Conservation (phyloP, 2,888 invertebrate species). For the Mycalesis mineus region DNA sequence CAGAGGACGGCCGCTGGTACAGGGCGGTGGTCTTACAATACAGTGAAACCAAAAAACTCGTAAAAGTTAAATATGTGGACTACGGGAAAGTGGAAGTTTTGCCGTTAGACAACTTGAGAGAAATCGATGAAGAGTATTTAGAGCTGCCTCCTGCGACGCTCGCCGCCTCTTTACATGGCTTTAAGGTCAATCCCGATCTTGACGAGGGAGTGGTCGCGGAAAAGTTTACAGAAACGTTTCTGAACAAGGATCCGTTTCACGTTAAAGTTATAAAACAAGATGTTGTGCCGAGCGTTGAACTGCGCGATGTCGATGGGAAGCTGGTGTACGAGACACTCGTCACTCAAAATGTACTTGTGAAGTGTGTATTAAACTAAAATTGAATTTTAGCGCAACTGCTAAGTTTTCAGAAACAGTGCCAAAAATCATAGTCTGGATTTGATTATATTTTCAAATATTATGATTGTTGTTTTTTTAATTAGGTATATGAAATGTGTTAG, state of each 20-base stretch:
- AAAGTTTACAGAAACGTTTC: constrained; percentile 45
- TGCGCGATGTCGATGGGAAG: constrained; percentile 45
- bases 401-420: neutral
- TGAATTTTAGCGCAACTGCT: neutral
- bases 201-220: constrained; percentile 48
- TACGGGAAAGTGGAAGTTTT: constrained; percentile 83
- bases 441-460: neutral
- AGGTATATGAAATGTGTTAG: too few relatives aligned
- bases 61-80: constrained; percentile 85
- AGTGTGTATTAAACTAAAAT: constrained; percentile 1
- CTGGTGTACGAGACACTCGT: constrained; percentile 54
- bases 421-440: neutral
- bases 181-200: constrained; percentile 49
- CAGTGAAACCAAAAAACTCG: constrained; percentile 53
- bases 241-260: constrained; percentile 54
- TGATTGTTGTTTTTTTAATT: too few relatives aligned
- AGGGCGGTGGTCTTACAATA: constrained; percentile 80
- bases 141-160: constrained; percentile 73
- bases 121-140: constrained; percentile 70
- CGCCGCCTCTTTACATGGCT: constrained; percentile 64
- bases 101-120: constrained; percentile 59
- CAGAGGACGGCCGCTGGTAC: constrained; percentile 83
- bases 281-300: constrained; percentile 47
- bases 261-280: constrained; percentile 47
- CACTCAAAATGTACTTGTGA: constrained; percentile 38